Conservation (phyloP, 2,113 vertebrate species). For the Psettodes erumei region DNA sequence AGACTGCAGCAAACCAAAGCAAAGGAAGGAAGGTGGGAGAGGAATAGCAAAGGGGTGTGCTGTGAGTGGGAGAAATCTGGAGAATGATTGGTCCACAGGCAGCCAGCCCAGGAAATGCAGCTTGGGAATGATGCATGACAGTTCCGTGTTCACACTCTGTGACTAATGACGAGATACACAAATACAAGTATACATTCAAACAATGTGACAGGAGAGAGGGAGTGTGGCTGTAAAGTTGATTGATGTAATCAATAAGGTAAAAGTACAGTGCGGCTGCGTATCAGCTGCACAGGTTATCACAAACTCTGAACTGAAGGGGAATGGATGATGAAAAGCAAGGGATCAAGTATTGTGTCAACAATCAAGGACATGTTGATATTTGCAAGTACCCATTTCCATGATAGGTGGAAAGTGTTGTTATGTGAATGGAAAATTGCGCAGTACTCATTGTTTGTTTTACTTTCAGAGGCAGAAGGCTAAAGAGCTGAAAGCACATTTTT, state of each 20-base stretch:
- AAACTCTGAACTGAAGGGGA: conserved; percentile 3
- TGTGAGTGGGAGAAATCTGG: conserved; percentile 37
- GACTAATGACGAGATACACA: conserved; percentile 1
- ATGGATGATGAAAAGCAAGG: background rate
- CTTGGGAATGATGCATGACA: background rate
- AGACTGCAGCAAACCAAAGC: conserved; percentile 25
- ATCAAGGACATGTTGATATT: conserved; percentile 40
- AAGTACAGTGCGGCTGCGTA: conserved; percentile 43
- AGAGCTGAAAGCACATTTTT: conserved; percentile 7
- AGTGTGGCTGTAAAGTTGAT: background rate
- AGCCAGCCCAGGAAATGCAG: background rate
- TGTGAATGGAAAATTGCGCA: background rate
- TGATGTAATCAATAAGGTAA: conserved; percentile 60
- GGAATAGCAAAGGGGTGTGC: background rate
- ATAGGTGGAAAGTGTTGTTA: background rate
- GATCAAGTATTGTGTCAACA: background rate
- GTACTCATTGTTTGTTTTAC: conserved; percentile 29
- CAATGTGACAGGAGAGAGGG: conserved; percentile 6
- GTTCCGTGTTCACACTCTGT: background rate
- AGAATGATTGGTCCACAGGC: conserved; percentile 56
- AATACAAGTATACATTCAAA: conserved; percentile 20
- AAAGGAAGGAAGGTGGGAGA: background rate
- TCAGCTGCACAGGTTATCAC: conserved; percentile 22
- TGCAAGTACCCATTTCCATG: background rate
- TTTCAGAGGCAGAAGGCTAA: background rate